Evolutionary conservation across 2,888 invertebrate species (phyloP).

Genomic region (Mesorhabditis sp.): DNA sequence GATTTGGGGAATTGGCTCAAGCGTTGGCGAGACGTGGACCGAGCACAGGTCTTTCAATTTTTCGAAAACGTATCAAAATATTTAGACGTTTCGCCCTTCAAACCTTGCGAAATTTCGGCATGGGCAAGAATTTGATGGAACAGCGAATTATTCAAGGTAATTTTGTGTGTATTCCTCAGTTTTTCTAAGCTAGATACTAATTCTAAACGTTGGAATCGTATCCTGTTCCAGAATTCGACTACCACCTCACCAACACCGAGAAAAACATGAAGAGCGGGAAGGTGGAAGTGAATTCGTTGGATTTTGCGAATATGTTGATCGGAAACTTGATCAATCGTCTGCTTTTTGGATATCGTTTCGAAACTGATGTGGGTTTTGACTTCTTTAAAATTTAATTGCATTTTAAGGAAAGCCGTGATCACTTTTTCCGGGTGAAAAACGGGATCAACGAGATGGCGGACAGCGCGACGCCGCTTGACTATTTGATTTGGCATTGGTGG

Average conservation of each 20-base stretch:
- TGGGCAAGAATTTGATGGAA: conserved; percentile 1
- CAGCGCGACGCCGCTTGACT: neutral
- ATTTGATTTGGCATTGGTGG: neutral
- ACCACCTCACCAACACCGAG: neutral
- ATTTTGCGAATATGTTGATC: neutral
- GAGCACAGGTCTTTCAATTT: neutral
- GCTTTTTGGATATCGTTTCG: neutral
- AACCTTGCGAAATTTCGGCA: neutral
- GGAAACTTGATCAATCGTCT: neutral
- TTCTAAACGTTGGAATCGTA: neutral
- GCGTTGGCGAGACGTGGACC: conserved; percentile 2
- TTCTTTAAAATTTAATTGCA: no score
- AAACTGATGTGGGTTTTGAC: neutral
- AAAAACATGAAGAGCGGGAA: neutral
- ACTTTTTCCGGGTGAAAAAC: neutral
- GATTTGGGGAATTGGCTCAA: conserved; percentile 4
- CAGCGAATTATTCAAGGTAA: neutral
- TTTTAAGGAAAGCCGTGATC: neutral
- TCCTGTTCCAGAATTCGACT: neutral
- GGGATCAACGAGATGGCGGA: neutral
- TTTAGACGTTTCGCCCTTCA: conserved; percentile 4
- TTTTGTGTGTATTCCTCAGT: no score
- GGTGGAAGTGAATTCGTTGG: neutral
- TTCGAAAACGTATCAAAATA: neutral
- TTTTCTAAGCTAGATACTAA: no score